A percentile compares a stretch with the other conserved stretches of the same genome.
phyloP scores from a whole-genome alignment of 2,113 vertebrate genomes.

The Nestor notabilis region DNA sequence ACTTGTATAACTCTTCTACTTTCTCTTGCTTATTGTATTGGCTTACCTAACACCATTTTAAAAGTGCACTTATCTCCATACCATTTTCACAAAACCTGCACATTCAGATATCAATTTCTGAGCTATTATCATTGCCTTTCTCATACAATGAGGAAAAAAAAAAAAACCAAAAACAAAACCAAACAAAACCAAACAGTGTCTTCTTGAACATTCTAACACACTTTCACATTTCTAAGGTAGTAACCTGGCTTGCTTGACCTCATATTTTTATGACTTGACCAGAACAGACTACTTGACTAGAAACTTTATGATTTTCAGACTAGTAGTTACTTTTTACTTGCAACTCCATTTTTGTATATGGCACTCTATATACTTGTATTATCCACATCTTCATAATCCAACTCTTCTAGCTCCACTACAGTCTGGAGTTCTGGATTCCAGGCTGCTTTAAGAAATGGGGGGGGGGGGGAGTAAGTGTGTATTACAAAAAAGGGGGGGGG shows the following conservation, averaged over 20 bases:
- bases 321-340: neutral
- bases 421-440: neutral
- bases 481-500: too few species aligned
- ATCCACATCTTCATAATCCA: neutral
- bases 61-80: neutral
- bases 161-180: too few species aligned
- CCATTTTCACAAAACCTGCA: neutral
- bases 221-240: neutral
- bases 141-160: neutral
- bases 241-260: neutral
- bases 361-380: neutral
- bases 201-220: neutral
- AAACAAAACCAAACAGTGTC: too few species aligned
- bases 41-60: neutral
- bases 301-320: neutral
- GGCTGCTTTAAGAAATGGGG: neutral
- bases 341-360: neutral
- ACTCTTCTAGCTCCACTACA: neutral
- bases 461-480: too few species aligned
- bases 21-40: neutral
- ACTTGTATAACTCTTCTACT: neutral
- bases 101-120: neutral
- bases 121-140: neutral
- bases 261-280: neutral
- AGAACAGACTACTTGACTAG: neutral